Percentiles rank a stretch among this genome's conserved stretches.
Evolutionary conservation across 2,888 invertebrate genomes (phyloP).

Genomic region (Eupelmus urozonus): DNA sequence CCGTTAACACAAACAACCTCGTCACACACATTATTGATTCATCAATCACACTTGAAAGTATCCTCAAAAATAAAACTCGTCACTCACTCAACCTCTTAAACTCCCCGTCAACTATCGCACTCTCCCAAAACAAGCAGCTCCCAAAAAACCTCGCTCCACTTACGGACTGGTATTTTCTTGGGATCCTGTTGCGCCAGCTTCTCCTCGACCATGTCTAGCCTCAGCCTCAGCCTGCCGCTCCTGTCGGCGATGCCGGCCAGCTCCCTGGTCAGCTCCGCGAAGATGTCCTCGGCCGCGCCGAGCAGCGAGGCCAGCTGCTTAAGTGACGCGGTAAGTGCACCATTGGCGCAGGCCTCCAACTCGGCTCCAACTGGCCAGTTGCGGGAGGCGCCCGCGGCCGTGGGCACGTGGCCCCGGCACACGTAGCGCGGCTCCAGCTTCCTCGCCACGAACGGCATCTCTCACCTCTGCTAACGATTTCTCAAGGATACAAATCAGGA

Average conservation of each 20-base stretch:
- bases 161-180: constrained; percentile 95
- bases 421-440: constrained; percentile 89
- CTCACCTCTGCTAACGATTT: neutral
- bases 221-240: constrained; percentile 84
- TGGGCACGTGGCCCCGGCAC: constrained; percentile 86
- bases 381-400: constrained; percentile 88
- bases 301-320: constrained; percentile 92
- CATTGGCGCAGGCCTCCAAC: constrained; percentile 91
- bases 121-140: too few species aligned
- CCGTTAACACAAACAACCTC: too few species aligned
- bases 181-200: constrained; percentile 88
- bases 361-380: constrained; percentile 90
- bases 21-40: too few species aligned
- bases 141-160: too few species aligned
- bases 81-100: too few species aligned
- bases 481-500: neutral
- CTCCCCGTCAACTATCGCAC: too few species aligned
- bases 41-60: too few species aligned
- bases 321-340: constrained; percentile 90
- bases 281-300: constrained; percentile 90
- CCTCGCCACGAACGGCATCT: constrained; percentile 92
- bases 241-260: constrained; percentile 86
- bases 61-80: too few species aligned
- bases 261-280: constrained; percentile 88
- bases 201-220: constrained; percentile 85